Evolutionary conservation across 2,113 vertebrate species (phyloP).

Genomic region (Pelvicachromis taeniatus): DNA sequence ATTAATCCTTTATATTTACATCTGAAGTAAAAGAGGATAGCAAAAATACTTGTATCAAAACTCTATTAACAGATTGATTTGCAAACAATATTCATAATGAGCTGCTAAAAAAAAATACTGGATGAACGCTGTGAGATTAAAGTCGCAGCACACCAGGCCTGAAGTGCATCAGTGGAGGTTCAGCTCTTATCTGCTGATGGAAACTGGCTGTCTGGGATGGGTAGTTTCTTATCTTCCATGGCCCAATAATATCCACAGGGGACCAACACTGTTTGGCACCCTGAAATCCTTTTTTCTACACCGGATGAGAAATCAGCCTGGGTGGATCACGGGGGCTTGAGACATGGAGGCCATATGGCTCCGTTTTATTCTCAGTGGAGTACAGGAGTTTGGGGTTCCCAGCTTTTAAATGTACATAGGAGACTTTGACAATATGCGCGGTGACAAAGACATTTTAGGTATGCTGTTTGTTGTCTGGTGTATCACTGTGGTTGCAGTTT

Average conservation of each 20-base stretch:
- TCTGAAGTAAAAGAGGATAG: neutral
- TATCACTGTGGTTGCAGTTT: neutral
- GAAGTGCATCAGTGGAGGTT: conserved; percentile 32
- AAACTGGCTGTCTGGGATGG: conserved; percentile 49
- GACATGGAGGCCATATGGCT: conserved; percentile 66
- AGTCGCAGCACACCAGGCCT: neutral
- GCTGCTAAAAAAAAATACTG: neutral
- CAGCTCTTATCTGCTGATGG: conserved; percentile 55
- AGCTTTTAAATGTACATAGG: conserved; percentile 39
- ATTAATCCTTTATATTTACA: neutral
- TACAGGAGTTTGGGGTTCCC: conserved; percentile 38
- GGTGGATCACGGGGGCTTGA: conserved; percentile 56
- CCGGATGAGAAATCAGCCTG: conserved; percentile 50
- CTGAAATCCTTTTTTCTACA: conserved; percentile 40
- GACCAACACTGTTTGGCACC: conserved; percentile 50
- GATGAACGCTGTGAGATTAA: neutral
- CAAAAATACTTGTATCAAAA: neutral
- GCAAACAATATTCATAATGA: neutral
- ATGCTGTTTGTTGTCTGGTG: neutral
- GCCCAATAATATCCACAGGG: conserved; percentile 57
- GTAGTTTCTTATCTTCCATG: conserved; percentile 58
- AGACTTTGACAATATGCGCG: conserved; percentile 35
- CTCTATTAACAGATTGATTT: neutral
- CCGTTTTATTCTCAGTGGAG: conserved; percentile 50
- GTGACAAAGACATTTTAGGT: conserved; percentile 30